Evolutionary conservation across 2,113 vertebrate genomes (phyloP).

Genomic region (Paradoxurus hermaphroditus): DNA sequence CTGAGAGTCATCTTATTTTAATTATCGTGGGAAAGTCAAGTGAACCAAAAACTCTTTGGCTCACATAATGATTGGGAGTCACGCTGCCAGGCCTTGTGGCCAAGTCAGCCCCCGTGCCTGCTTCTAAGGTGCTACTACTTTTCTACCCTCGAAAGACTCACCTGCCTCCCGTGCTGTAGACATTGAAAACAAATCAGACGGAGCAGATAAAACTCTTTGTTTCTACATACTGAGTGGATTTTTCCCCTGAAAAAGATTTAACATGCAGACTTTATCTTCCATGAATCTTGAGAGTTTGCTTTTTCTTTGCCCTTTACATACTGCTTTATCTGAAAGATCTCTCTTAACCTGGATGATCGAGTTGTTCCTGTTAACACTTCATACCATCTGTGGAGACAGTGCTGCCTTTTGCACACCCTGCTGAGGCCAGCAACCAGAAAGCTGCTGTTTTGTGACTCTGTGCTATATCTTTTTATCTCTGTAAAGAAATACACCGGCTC

Average conservation of each 20-base stretch:
- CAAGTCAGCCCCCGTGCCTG: rapidly evolving
- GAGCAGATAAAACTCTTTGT: slow-evolving; percentile 26
- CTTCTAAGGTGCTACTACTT: neutral
- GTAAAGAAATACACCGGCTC: neutral
- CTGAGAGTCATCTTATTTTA: neutral
- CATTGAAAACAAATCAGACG: slow-evolving; percentile 37
- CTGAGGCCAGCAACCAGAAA: neutral
- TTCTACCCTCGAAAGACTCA: slow-evolving; percentile 40
- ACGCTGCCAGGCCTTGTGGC: neutral
- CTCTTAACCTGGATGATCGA: slow-evolving; percentile 60
- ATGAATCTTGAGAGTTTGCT: slow-evolving; percentile 52
- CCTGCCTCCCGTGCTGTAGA: slow-evolving; percentile 51
- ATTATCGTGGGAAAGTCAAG: neutral
- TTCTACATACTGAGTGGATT: slow-evolving; percentile 47
- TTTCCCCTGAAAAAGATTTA: slow-evolving; percentile 66
- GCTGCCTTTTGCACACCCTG: slow-evolving; percentile 40
- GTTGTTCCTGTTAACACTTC: slow-evolving; percentile 65
- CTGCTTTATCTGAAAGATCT: slow-evolving; percentile 67
- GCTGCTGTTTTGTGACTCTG: neutral
- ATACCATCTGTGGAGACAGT: slow-evolving; percentile 41
- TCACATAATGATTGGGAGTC: neutral
- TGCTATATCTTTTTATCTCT: slow-evolving; percentile 22
- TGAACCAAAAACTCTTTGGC: neutral
- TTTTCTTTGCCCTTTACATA: slow-evolving; percentile 41
- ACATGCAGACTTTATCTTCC: slow-evolving; percentile 67